Evolutionary conservation across 2,797 vertebrate genomes (phyloP).

Genomic region (Leuciscus waleckii): DNA sequence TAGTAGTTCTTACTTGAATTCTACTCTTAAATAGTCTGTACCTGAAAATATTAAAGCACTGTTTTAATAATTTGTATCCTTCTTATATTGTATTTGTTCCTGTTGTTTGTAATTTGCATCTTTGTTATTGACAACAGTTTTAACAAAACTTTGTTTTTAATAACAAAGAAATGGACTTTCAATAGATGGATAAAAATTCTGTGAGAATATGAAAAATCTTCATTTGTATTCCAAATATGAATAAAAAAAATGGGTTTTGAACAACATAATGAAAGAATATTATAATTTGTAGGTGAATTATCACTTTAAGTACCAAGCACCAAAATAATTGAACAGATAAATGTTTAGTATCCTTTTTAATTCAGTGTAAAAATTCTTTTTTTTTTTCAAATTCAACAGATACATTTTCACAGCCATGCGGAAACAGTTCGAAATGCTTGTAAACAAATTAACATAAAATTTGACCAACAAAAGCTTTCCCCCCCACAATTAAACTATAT

Average conservation of each 20-base stretch:
- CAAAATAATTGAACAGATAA: neutral
- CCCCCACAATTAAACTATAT: constrained; percentile 89
- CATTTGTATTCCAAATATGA: too few species aligned
- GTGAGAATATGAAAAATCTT: neutral
- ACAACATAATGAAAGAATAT: neutral
- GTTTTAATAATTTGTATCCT: neutral
- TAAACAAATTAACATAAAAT: constrained; percentile 88
- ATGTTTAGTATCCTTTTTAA: constrained; percentile 83
- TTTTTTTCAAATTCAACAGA: constrained; percentile 83
- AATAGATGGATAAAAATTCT: neutral
- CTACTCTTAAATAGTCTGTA: neutral
- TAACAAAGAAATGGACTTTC: neutral
- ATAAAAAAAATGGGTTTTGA: neutral
- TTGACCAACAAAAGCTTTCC: constrained; percentile 70
- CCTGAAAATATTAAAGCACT: neutral
- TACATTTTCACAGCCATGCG: constrained; percentile 98
- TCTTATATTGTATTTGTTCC: neutral
- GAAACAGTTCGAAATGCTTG: constrained; percentile 85
- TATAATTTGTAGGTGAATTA: neutral
- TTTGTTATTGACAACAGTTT: neutral
- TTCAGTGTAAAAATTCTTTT: constrained; percentile 98
- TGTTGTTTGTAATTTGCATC: neutral
- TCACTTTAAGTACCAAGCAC: neutral
- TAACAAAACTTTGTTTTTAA: too few species aligned
- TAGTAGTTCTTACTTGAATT: neutral